Base-by-base conservation (phyloP, 2,113 vertebrate genomes). In the Ia io region DNA sequence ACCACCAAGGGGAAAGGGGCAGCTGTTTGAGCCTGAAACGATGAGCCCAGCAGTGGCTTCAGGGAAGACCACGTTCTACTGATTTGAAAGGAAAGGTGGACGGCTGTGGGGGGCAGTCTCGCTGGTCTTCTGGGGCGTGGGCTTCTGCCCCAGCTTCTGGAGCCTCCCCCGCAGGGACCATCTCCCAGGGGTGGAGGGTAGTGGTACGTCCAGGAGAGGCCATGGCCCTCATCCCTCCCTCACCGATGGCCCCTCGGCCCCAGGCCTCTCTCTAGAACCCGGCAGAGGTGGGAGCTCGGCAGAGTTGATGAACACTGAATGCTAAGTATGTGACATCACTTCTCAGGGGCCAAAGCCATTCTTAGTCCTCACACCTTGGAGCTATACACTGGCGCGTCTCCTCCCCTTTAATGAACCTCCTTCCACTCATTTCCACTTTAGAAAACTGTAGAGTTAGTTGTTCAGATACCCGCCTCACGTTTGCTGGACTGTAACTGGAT, bases 51-150 rank as follows among this genome's bases (percentile, higher is more conserved):
- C 59, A 1, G 23, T 37, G 42, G 42, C 13, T 51, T 42, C 56
- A n/a, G 40, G 84, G 42, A 63, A 37, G 23, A 63, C 37, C 56
- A 49, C 20, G 23, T 30, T 37, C 25, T 23, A 11, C 20, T 10
- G 32, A 16, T 13, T 49, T 61, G 17, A 12, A 67, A 70, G 59
- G 74, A 9, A 61, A 44, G 25, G 0, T 0, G 9, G 73, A 1
- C 0, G 1, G 32, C 61, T 11, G 5, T 4, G 53, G 47, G 7
- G 8, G 73, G 61, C 61, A 3, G 63, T 14, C 65, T 25, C 30
- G 0, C 40, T 49, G 73, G 49, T 70, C 25, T 51, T 23, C 59
- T 0, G 0, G 61, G 16, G 8, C 6, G 14, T 3, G 1, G 28
- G 37, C 49, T 80, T 70, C 63, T 56, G 44, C 18, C 3, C 59